Percentiles rank a stretch among this genome's conserved stretches.
Conservation (phyloP, 2,888 invertebrate species). For the Syritta pipiens region DNA sequence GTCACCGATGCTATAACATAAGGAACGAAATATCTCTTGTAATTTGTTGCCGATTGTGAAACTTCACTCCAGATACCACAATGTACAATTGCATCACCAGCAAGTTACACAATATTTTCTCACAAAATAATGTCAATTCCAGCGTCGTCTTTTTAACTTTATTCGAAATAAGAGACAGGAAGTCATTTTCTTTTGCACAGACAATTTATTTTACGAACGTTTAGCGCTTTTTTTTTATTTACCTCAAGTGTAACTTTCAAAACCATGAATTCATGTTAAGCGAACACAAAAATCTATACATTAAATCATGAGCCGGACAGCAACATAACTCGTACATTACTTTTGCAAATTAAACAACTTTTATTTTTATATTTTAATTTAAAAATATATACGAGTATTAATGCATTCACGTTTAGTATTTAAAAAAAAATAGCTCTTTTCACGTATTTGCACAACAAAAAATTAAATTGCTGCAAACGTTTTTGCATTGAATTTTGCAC, state of each 20-base stretch:
- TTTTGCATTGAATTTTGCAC: constrained; percentile 37
- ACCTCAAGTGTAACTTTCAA: constrained; percentile 27
- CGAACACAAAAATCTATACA: constrained; percentile 9
- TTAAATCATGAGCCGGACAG: background rate
- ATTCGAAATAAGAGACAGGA: background rate
- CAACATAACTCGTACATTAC: constrained; percentile 15
- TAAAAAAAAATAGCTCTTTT: constrained; percentile 18
- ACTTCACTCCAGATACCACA: no score
- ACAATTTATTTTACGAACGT: background rate
- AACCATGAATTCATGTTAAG: constrained; percentile 14
- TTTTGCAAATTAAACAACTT: background rate
- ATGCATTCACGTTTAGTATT: background rate
- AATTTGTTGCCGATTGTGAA: no score
- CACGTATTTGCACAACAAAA: constrained; percentile 20
- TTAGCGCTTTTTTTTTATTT: constrained; percentile 15
- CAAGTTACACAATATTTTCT: no score
- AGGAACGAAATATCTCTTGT: no score
- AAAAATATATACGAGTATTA: constrained; percentile 4
- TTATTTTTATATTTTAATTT: background rate
- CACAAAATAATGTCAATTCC: no score
- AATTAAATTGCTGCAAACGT: constrained; percentile 27
- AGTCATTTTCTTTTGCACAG: background rate
- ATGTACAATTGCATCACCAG: no score
- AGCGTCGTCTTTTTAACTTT: no score
- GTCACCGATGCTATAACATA: no score